Percentiles rank a stretch among this genome's conserved stretches.
phyloP scores from a whole-genome alignment of 2,888 invertebrate genomes.

The Petrolisthes manimaculis region DNA sequence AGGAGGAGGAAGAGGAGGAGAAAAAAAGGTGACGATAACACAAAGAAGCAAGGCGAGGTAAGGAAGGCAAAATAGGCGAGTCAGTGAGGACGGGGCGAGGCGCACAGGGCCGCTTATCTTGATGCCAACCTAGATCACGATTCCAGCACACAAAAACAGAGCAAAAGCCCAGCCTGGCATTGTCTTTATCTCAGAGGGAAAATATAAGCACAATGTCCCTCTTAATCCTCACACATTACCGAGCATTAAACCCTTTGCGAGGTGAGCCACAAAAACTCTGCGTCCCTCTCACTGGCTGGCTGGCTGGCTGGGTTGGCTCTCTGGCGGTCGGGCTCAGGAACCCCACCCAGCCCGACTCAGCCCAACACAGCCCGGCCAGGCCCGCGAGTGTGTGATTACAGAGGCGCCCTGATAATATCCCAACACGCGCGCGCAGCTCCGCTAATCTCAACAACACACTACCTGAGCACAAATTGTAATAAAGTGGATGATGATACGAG shows the following conservation, averaged over 20 bases:
- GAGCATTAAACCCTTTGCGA: slow-evolving; percentile 4
- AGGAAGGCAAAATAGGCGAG: neutral
- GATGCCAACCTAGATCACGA: slow-evolving; percentile 15
- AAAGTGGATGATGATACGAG: slow-evolving; percentile 13
- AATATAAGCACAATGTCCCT: slow-evolving; percentile 16
- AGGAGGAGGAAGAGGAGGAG: neutral
- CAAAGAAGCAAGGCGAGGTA: neutral
- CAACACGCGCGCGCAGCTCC: neutral
- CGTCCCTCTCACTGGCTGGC: neutral
- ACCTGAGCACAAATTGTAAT: slow-evolving; percentile 8
- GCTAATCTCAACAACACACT: neutral
- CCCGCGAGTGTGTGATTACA: slow-evolving; percentile 1
- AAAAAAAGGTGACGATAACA: neutral
- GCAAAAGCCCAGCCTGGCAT: neutral
- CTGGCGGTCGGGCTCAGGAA: too few relatives aligned
- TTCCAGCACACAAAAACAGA: slow-evolving; percentile 2
- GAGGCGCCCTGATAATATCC: slow-evolving; percentile 5
- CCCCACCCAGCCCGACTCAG: too few relatives aligned
- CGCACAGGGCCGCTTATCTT: neutral
- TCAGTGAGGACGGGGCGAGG: neutral
- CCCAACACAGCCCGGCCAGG: neutral
- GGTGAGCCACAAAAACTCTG: neutral
- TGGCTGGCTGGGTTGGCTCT: neutral
- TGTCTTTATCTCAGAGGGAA: slow-evolving; percentile 14
- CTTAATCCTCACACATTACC: slow-evolving; percentile 15